Evolutionary conservation across 2,113 vertebrate species (phyloP).

Genomic region (Clarias macrocephalus): DNA sequence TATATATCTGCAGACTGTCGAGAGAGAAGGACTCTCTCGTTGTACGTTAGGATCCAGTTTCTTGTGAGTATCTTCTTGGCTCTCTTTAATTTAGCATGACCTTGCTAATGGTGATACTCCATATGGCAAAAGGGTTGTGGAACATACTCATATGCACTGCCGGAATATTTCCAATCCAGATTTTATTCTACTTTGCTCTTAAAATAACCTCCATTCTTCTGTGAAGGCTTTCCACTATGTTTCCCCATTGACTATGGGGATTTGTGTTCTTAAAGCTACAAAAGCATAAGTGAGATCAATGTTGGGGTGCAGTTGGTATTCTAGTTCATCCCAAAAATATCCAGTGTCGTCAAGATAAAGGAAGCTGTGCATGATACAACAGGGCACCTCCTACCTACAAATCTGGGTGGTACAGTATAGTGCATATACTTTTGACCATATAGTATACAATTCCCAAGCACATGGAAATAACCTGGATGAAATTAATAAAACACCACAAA

Average conservation of each 20-base stretch:
- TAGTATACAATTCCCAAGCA: not conserved
- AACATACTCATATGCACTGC: not conserved
- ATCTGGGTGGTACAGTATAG: too few species aligned
- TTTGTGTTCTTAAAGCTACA: not conserved
- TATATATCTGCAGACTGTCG: not conserved
- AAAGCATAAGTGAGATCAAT: not conserved
- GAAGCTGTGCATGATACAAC: not conserved
- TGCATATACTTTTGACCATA: not conserved
- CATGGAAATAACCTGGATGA: not conserved
- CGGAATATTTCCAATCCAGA: not conserved
- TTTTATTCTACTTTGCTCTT: not conserved
- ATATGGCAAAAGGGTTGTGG: not conserved
- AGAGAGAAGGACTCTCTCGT: not conserved
- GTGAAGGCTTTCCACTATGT: not conserved
- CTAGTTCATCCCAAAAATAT: not conserved
- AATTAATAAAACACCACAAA: not conserved
- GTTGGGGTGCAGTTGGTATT: not conserved
- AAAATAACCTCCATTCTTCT: not conserved
- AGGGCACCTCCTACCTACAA: too few species aligned
- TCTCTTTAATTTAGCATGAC: not conserved
- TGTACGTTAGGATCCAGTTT: not conserved
- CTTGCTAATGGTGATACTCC: too few species aligned
- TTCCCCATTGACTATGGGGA: not conserved
- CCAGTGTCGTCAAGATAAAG: not conserved
- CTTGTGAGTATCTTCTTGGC: not conserved